These are phyloP conservation scores for Macquaria ambigua DNA, from an alignment of 2,113 vertebrate genomes.

Conservation along the genomic window DNA sequence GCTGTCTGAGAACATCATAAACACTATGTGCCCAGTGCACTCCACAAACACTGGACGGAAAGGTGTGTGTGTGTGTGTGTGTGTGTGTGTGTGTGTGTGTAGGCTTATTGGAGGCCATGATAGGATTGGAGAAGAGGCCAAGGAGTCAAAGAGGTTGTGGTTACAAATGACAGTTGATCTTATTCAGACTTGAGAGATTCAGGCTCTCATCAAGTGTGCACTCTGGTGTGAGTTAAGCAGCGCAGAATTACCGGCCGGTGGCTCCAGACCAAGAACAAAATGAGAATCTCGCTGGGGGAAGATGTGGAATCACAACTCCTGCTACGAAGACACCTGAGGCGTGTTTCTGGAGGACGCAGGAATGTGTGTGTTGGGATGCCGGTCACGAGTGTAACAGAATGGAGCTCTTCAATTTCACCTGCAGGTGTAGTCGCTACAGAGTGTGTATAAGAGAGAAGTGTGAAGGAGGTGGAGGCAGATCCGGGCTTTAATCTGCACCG, in stretches of 20 bases:
- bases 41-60: slow-evolving; percentile 1
- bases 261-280: slow-evolving; percentile 34
- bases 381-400: slow-evolving; percentile 63
- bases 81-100: slow-evolving; percentile 9
- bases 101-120: slow-evolving; percentile 10
- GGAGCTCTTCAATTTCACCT: slow-evolving; percentile 69
- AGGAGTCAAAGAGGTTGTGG: slow-evolving; percentile 7
- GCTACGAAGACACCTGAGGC: slow-evolving; percentile 43
- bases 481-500: slow-evolving; percentile 73
- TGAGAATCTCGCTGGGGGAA: slow-evolving; percentile 2
- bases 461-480: slow-evolving; percentile 76
- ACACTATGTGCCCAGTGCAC: slow-evolving; percentile 53
- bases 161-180: slow-evolving; percentile 46
- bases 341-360: slow-evolving; percentile 24
- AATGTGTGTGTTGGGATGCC: slow-evolving; percentile 57
- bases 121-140: slow-evolving; percentile 13
- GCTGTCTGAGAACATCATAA: slow-evolving; percentile 60
- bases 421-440: slow-evolving; percentile 47
- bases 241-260: slow-evolving; percentile 35
- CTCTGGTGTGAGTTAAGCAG: slow-evolving; percentile 36
- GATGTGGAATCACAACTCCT: slow-evolving; percentile 36
- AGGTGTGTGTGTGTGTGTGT: slow-evolving; percentile 1
- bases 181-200: slow-evolving; percentile 23
- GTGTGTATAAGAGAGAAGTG: slow-evolving; percentile 48
- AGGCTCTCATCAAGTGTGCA: slow-evolving; percentile 17